Evolutionary conservation across 1,140 invertebrate species (phyloP), one percentile per base, ranked within the genome.

Genomic region (Heliconius congener): DNA sequence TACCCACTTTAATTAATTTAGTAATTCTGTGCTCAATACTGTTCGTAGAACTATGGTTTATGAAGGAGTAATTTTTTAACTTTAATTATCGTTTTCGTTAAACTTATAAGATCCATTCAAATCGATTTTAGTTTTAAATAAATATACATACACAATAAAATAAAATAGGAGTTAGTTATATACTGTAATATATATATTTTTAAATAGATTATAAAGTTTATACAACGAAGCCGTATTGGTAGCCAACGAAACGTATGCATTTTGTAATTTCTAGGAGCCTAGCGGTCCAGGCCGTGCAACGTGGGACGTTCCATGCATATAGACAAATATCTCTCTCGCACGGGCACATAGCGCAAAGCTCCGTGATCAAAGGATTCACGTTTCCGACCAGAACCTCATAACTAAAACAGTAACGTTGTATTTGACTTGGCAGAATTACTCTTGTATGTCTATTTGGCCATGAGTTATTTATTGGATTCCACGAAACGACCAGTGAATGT

Each of bases 301-400:
- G 71, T 19, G 8, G 71, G 71, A 72, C 71, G 18, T 72, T 72
- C 71, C 71, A 39, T 72, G 37, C 37, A 72, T 72, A 72, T 72
- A n/a, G 34, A 39, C 71, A 72, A 72, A 72, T 72, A 39, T 72
- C 37, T 72, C 71, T 42, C 37, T 18, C 71, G 60, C 23, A 72
- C 39, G 30, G 34, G 9, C 71, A 72, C 2, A 72, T 37, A 39
- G 37, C 34, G 27, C 55, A 76, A 50, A 76, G 75, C 60, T 34
- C 42, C 42, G 57, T 30, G 75, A 76, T 76, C 75, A 76, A 76
- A 60, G 60, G 66, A 71, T 76, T 52, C 57, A 76, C 74, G 57
- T 76, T 76, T 72, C 70, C 74, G 74, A 76, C 74, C 52, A 70
- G 42, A 71, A 71, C 39, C 23, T 76, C 75, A 76, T 76, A 76